Evolutionary conservation across 2,888 invertebrate genomes (phyloP).

Genomic region (Cephus pulcher): DNA sequence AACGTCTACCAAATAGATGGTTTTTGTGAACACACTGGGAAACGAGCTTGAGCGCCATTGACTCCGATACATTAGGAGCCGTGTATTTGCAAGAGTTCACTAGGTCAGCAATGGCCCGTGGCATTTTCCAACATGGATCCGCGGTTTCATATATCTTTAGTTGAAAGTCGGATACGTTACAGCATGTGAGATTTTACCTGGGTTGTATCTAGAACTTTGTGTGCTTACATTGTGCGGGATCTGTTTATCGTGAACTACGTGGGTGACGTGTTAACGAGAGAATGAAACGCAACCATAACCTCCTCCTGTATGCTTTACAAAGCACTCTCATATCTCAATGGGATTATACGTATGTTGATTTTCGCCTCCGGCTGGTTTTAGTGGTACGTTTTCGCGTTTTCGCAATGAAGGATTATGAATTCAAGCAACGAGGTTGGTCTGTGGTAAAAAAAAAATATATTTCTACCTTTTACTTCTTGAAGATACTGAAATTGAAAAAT

Average conservation of each 20-base stretch:
- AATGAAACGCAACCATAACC: not conserved
- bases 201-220: not conserved
- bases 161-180: not conserved
- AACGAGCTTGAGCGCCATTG: not conserved
- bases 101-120: conserved; percentile 11
- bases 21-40: not conserved
- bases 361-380: not conserved
- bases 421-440: not conserved
- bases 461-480: not conserved
- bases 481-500: not conserved
- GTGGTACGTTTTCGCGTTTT: not conserved
- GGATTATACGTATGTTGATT: not conserved
- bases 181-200: not conserved
- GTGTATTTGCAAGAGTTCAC: conserved; percentile 5
- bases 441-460: no score
- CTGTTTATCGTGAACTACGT: not conserved
- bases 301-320: not conserved
- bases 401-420: not conserved
- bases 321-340: not conserved
- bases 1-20: not conserved
- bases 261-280: not conserved
- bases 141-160: conserved; percentile 26
- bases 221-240: not conserved
- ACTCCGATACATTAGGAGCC: not conserved
- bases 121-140: conserved; percentile 34